Conservation (phyloP, 2,113 vertebrate genomes). For the Leuciscus idus region DNA sequence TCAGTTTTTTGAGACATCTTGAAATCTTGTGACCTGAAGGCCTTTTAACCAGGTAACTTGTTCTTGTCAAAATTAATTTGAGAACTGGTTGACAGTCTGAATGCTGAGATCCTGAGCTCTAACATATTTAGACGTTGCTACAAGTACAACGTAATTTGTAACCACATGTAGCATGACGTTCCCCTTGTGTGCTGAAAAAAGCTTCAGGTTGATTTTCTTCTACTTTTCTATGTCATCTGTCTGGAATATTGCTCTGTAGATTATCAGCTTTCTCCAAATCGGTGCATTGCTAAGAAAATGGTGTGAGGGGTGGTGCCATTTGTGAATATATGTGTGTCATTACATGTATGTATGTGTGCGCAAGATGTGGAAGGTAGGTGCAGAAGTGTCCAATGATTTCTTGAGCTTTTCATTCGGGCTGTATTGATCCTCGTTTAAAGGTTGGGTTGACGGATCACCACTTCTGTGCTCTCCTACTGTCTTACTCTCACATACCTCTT, state of each 20-base stretch:
- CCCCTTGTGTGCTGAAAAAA: not conserved
- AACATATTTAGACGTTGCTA: not conserved
- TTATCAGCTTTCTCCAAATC: slow-evolving; percentile 1
- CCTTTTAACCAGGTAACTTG: slow-evolving; percentile 38
- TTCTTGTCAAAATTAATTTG: slow-evolving; percentile 45
- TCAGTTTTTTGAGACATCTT: slow-evolving; percentile 28
- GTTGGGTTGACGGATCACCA: slow-evolving; percentile 7
- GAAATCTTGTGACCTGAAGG: slow-evolving; percentile 15
- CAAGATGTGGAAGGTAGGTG: slow-evolving; percentile 29
- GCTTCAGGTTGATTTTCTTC: slow-evolving; percentile 10
- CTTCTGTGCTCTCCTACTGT: slow-evolving; percentile 19
- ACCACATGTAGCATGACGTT: not conserved
- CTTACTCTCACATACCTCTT: slow-evolving; percentile 21
- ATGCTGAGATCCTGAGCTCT: slow-evolving; percentile 6
- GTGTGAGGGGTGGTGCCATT: not conserved
- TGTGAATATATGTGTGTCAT: not conserved
- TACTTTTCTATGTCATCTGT: not conserved
- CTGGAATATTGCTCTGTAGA: slow-evolving; percentile 6
- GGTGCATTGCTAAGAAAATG: slow-evolving; percentile 16
- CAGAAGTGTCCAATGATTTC: slow-evolving; percentile 38
- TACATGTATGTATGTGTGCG: slow-evolving; percentile 2
- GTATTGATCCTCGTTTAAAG: slow-evolving; percentile 37
- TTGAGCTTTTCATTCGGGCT: slow-evolving; percentile 42
- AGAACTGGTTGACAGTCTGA: slow-evolving; percentile 16
- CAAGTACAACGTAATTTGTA: slow-evolving; percentile 17